Evolutionary conservation across 1,140 invertebrate genomes (phyloP).

Genomic region (Papilio dardanus): DNA sequence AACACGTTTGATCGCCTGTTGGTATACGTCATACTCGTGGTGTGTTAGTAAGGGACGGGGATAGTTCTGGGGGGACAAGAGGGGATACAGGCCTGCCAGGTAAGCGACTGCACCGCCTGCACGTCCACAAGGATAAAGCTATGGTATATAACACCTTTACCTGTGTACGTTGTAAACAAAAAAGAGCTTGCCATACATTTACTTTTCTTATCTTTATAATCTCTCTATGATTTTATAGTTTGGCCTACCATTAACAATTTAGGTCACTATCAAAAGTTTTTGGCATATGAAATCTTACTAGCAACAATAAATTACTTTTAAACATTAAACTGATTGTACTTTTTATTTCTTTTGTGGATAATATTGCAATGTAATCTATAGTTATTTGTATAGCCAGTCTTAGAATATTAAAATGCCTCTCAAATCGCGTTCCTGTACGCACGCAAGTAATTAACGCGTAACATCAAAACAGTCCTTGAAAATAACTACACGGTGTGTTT

Average conservation of each 20-base stretch:
- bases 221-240: neutral
- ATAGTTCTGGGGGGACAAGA: neutral
- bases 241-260: neutral
- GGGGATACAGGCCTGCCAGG: constrained; percentile 20
- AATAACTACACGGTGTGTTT: constrained; percentile 12
- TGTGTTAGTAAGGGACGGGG: constrained; percentile 19
- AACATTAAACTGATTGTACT: too few relatives aligned
- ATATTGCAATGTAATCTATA: too few relatives aligned
- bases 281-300: neutral
- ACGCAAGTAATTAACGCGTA: constrained; percentile 27
- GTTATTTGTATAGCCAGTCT: neutral
- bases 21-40: neutral
- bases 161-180: neutral
- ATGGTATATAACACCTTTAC: constrained; percentile 27
- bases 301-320: neutral
- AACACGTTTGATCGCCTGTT: constrained; percentile 10
- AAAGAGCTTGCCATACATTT: neutral
- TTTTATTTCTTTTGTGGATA: too few relatives aligned
- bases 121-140: constrained; percentile 26
- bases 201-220: neutral
- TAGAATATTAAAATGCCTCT: neutral
- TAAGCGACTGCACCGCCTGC: constrained; percentile 31
- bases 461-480: constrained; percentile 24
- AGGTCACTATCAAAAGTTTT: neutral
- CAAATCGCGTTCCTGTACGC: neutral